Conservation (phyloP, 2,888 invertebrate genomes). For the Drosophila monieri region DNA sequence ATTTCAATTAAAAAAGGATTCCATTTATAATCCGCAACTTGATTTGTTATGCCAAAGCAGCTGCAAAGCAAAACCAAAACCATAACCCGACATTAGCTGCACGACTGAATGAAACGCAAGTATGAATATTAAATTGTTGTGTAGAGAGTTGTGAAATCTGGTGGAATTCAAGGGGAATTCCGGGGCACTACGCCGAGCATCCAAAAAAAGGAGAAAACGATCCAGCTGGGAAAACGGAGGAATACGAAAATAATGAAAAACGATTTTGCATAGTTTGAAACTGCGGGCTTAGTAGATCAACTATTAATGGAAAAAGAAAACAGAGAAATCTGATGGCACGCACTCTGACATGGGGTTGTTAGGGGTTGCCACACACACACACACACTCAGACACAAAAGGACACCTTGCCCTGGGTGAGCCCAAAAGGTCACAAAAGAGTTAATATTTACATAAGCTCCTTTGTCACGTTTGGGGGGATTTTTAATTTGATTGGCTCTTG, state of each 20-base stretch:
- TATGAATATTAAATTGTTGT: slow-evolving; percentile 77
- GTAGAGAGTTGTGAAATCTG: slow-evolving; percentile 59
- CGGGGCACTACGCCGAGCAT: background rate
- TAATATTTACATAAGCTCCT: slow-evolving; percentile 38
- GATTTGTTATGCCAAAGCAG: slow-evolving; percentile 57
- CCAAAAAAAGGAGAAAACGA: slow-evolving; percentile 1
- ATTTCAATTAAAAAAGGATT: slow-evolving; percentile 81
- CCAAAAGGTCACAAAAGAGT: slow-evolving; percentile 33
- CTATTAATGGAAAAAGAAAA: slow-evolving; percentile 71
- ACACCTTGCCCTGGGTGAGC: slow-evolving; percentile 14
- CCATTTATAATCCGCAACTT: slow-evolving; percentile 72
- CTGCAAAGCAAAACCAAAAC: slow-evolving; percentile 41
- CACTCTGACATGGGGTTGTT: slow-evolving; percentile 19
- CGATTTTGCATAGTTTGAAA: slow-evolving; percentile 73
- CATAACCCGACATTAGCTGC: slow-evolving; percentile 64
- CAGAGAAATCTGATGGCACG: slow-evolving; percentile 53
- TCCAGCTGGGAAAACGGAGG: slow-evolving; percentile 16
- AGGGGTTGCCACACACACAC: slow-evolving; percentile 4
- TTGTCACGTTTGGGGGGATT: slow-evolving; percentile 11
- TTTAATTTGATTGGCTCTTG: slow-evolving; percentile 44
- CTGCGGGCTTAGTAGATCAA: slow-evolving; percentile 73
- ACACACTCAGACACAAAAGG: slow-evolving; percentile 3
- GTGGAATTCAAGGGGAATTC: slow-evolving; percentile 51
- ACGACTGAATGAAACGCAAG: slow-evolving; percentile 75
- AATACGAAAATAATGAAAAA: slow-evolving; percentile 62